Base-by-base conservation (phyloP, 1,140 invertebrate genomes). In the Druon quercuslanigerum region DNA sequence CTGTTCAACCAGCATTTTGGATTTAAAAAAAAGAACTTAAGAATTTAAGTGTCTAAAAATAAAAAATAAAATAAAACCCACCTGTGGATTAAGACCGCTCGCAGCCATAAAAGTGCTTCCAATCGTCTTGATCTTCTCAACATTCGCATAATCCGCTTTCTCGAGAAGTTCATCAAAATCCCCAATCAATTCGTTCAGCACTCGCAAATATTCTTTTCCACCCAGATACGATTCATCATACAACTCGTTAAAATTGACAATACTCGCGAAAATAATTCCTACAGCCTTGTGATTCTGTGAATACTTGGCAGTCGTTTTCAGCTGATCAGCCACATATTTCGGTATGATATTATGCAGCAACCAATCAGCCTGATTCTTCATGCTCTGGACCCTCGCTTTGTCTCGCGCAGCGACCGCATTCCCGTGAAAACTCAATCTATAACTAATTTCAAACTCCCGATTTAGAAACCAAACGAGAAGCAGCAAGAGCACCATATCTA, bases 91-190 rank as follows among this genome's bases (percentile, higher is more conserved):
- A 16, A 99, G 89, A 0, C 98, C 98, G 76, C 97, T 98, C 0
- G 98, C 98, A 3, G 98, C 98, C 98, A 99, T 99, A 83, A 98
- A 99, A 0, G 98, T 98, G 79, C 96, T 96, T 5, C 98, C 98
- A 77, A 99, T 99, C 0, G 98, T 99, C 89, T 99, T 99, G 77
- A 99, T 99, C 90, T 99, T 99, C 87, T 99, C 98, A 1, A 99
- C 96, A 73, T 97, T 95, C 52, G 94, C 93, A 85, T 97, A 99
- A 80, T 98, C 94, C 0, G 93, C 92, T 33, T 95, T 93, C 71
- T 96, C 95, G 0, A 99, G 89, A 8, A 99, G 89, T 85, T 99
- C 97, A 88, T 99, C 98, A 88, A 99, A 99, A 90, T 99, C 98
- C 0, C 95, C 97, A 73, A 96, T 98, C 13, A 99, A 91, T 89